Base-by-base conservation (phyloP, 2,888 invertebrate genomes). In the Acholoe squamosa region DNA sequence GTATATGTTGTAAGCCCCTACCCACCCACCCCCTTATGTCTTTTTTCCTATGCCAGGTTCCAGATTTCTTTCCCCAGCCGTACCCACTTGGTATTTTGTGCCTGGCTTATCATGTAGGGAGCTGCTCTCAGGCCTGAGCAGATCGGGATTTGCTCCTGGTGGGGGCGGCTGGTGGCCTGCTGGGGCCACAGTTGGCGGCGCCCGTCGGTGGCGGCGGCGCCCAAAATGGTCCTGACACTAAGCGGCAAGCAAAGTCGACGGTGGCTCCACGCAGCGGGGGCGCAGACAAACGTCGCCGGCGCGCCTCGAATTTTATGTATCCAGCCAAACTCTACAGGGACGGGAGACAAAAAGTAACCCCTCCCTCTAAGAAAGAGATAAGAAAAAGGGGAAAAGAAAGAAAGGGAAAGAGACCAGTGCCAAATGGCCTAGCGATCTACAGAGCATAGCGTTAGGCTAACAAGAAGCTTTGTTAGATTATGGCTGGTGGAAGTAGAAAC, bases 241-340 rank as follows among this genome's bases (percentile, higher is more conserved):
- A 71, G 71, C 71, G 71, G 71, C 71, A 5, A 16, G 71, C 71
- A 25, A 22, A 28, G 28, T 14, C 71, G 71, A 71, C 71, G 28
- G 31, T 71, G 71, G 71, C 71, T 71, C 71, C 71, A 71, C 71
- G n/a, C 71, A 71, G 71, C 71, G 71, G 71, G 71, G 25, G 28
- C 19, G 61, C 61, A 61, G 61, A 61, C 61, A 61, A 61, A 14
- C 61, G 61, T 61, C 61, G 61, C 61, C 61, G 61, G 61, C n/a
- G 61, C 61, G 61, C 19, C 22, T 61, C n/a, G 61, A n/a, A 61
- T 61, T 19, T 3, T 19, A 19, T 61, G 61, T 61, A 61, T n/a
- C 61, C 61, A n/a, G 61, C 61, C 61, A 61, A 10, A 61, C 43
- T 43, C 43, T 3, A 14, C 61, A 61, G 61, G 5, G 61, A 19